Conservation (phyloP, 2,888 invertebrate species). For the Andrena bucephala region DNA sequence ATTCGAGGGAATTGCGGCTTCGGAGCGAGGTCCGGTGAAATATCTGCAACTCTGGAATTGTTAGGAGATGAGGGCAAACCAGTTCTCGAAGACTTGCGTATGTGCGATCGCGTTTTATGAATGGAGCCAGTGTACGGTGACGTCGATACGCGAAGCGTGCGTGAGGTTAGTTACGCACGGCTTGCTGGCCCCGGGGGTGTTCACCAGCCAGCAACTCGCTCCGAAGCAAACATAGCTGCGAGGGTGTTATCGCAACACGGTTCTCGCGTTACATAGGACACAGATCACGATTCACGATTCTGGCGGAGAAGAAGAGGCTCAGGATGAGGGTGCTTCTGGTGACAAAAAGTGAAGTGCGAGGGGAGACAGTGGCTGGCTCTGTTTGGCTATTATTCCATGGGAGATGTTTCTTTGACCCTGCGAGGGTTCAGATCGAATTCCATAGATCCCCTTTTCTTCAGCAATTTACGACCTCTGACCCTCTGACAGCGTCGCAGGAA, state of each 20-base stretch:
- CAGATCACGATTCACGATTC: background rate
- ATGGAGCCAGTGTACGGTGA: constrained; percentile 81
- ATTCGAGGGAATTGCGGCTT: background rate
- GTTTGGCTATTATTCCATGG: constrained; percentile 37
- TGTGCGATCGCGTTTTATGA: constrained; percentile 74
- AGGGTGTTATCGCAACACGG: constrained; percentile 68
- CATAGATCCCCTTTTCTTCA: background rate
- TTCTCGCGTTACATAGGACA: constrained; percentile 66
- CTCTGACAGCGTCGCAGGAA: too few relatives aligned
- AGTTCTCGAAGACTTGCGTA: constrained; percentile 10
- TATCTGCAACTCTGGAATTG: too few relatives aligned
- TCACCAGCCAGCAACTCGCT: constrained; percentile 63
- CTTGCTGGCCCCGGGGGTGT: constrained; percentile 79
- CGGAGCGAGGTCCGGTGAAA: too few relatives aligned
- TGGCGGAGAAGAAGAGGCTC: constrained; percentile 1
- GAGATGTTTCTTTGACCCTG: background rate
- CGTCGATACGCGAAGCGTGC: constrained; percentile 81
- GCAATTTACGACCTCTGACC: too few relatives aligned
- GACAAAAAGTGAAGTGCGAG: constrained; percentile 73
- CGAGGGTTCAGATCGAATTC: background rate
- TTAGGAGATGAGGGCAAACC: too few relatives aligned
- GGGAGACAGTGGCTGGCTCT: constrained; percentile 45
- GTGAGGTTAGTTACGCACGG: constrained; percentile 84
- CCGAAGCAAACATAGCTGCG: constrained; percentile 54
- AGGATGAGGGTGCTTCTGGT: constrained; percentile 49